Conservation (phyloP, 1,140 invertebrate genomes). For the Mercenaria mercenaria region DNA sequence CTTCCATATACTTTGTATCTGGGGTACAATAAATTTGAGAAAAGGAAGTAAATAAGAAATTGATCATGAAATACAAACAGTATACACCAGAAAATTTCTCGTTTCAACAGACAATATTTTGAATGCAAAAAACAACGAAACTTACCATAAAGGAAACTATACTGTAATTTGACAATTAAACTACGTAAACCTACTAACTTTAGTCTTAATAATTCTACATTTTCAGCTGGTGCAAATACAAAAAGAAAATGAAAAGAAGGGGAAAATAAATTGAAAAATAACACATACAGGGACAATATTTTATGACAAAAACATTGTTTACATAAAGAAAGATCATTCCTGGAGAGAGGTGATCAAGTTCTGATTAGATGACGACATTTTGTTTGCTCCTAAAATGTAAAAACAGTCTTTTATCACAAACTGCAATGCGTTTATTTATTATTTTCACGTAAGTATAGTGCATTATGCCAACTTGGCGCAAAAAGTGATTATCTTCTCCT, state of each 20-base stretch:
- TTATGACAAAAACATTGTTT: neutral
- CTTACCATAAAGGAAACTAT: neutral
- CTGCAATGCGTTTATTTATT: neutral
- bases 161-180: no score
- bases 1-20: no score
- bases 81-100: no score
- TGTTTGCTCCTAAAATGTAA: conserved; percentile 33
- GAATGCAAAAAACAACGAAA: neutral
- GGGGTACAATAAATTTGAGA: no score
- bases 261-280: neutral
- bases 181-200: no score
- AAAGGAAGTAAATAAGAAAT: no score
- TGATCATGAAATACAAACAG: no score
- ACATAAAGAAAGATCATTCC: conserved; percentile 10
- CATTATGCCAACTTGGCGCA: neutral
- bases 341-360: conserved; percentile 31
- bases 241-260: neutral
- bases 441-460: neutral
- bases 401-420: neutral
- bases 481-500: no score
- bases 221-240: neutral
- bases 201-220: no score
- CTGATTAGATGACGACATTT: conserved; percentile 26
- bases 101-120: no score
- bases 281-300: neutral